These are phyloP conservation scores for Syrista parreyssii DNA, from an alignment of 2,888 invertebrate species.

Conservation along the genomic window DNA sequence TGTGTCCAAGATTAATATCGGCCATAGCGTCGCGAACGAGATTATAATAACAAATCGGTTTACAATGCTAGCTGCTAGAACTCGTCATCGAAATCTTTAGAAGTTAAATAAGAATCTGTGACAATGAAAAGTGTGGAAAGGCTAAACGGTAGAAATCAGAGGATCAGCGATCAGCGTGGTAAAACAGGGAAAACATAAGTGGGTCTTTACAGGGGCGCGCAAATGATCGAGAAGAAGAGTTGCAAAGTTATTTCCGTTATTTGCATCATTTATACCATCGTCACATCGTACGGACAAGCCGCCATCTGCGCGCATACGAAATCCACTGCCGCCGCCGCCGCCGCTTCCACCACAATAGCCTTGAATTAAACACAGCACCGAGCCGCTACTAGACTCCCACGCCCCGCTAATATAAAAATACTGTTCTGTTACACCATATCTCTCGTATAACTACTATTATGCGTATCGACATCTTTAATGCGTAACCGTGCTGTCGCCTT, in stretches of 20 bases:
- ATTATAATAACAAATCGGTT: background rate
- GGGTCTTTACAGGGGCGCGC: background rate
- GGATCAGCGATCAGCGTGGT: background rate
- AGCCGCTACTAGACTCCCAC: background rate
- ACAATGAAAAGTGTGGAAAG: background rate
- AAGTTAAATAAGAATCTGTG: background rate
- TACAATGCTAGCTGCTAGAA: background rate
- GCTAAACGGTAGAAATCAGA: background rate
- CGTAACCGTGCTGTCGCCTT: background rate
- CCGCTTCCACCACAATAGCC: background rate
- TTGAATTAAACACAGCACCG: too few species aligned
- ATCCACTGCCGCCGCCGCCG: background rate
- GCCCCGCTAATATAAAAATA: slow-evolving; percentile 56
- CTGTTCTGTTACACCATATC: slow-evolving; percentile 55
- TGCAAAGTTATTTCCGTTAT: background rate
- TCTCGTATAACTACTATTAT: slow-evolving; percentile 43
- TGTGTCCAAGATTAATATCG: background rate
- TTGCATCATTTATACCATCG: background rate
- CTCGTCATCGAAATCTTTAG: background rate
- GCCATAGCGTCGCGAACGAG: background rate
- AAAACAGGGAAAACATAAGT: background rate
- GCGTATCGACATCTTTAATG: slow-evolving; percentile 35
- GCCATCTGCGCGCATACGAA: background rate
- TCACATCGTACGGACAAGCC: background rate
- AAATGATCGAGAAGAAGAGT: background rate